These are phyloP conservation scores for Cotesia typhae DNA, from an alignment of 1,140 invertebrate species.

Conservation along the genomic window DNA sequence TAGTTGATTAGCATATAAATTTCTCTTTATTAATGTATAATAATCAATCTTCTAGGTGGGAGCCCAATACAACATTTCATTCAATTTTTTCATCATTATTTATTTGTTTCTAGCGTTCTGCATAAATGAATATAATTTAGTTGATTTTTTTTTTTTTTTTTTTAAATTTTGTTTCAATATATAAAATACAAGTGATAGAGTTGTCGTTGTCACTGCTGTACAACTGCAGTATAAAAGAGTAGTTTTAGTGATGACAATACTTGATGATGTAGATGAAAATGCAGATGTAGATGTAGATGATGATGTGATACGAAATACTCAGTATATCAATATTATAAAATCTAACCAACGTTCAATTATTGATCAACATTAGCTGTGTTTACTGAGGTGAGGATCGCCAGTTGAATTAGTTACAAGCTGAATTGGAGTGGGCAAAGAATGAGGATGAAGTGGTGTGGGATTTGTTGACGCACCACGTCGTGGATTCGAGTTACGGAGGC, in stretches of 20 bases:
- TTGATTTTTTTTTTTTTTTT: slow-evolving; percentile 19
- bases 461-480: slow-evolving; percentile 53
- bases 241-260: neutral
- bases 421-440: slow-evolving; percentile 57
- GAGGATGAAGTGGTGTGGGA: slow-evolving; percentile 55
- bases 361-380: slow-evolving; percentile 60
- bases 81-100: slow-evolving; percentile 1
- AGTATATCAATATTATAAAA: too few species aligned
- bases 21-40: slow-evolving; percentile 33
- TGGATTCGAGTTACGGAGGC: slow-evolving; percentile 63
- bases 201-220: slow-evolving; percentile 33
- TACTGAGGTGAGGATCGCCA: slow-evolving; percentile 59
- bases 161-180: slow-evolving; percentile 18
- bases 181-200: slow-evolving; percentile 36
- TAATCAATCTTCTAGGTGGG: slow-evolving; percentile 11
- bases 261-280: too few species aligned
- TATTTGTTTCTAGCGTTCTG: slow-evolving; percentile 11
- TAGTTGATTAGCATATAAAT: slow-evolving; percentile 27
- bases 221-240: slow-evolving; percentile 26
- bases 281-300: too few species aligned
- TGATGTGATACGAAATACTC: too few species aligned
- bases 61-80: slow-evolving; percentile 9
- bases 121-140: slow-evolving; percentile 19
- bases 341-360: neutral
- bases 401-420: slow-evolving; percentile 62